Conservation (phyloP, 2,113 vertebrate genomes). For the Misgurnus anguillicaudatus region DNA sequence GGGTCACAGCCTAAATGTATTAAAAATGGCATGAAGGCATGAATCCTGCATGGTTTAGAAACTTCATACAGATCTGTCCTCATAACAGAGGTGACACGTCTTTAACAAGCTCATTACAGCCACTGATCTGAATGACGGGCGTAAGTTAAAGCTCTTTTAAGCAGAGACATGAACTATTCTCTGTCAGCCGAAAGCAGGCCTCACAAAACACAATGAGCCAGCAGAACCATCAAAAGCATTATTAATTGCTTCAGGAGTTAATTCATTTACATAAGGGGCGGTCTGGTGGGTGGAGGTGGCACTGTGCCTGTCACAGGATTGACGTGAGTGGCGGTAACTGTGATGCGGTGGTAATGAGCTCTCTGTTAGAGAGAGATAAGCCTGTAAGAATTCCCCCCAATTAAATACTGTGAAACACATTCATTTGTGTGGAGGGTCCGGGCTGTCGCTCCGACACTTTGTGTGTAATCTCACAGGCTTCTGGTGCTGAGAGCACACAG, state of each 20-base stretch:
- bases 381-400: constrained; percentile 41
- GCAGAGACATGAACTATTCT: constrained; percentile 8
- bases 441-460: not conserved
- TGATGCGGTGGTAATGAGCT: constrained; percentile 36
- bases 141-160: constrained; percentile 23
- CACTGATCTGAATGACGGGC: constrained; percentile 14
- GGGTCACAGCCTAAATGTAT: not conserved
- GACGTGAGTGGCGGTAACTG: constrained; percentile 11
- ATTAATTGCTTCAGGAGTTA: constrained; percentile 51
- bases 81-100: not conserved
- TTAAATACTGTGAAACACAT: constrained; percentile 35
- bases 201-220: not conserved
- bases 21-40: not conserved
- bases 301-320: constrained; percentile 11
- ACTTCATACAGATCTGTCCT: not conserved
- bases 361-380: constrained; percentile 52
- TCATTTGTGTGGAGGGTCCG: not conserved
- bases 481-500: not conserved
- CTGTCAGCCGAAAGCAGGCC: constrained; percentile 30
- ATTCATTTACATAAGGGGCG: constrained; percentile 44
- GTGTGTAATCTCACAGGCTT: not conserved
- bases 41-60: not conserved
- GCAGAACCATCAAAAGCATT: constrained; percentile 13
- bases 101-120: constrained; percentile 20
- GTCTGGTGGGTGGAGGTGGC: constrained; percentile 25